Evolutionary conservation across 2,888 invertebrate species (phyloP).

Genomic region (Marasmarcha lunaedactyla): DNA sequence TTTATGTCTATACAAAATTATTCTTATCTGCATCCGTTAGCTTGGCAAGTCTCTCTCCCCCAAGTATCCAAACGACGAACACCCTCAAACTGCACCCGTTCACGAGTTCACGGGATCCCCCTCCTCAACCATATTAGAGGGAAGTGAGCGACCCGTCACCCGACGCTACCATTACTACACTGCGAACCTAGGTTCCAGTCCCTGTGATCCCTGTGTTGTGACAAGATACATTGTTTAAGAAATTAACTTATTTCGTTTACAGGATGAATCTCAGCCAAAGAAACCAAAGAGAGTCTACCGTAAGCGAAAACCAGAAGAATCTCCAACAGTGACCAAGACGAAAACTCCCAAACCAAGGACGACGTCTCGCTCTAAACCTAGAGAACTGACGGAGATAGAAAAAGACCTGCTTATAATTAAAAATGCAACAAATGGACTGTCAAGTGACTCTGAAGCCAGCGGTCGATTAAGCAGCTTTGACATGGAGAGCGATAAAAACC

Average conservation of each 20-base stretch:
- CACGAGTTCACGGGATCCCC: too few species aligned
- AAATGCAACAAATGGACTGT: constrained; percentile 39
- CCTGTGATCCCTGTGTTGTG: too few species aligned
- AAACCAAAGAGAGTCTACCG: constrained; percentile 37
- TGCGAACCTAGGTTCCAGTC: too few species aligned
- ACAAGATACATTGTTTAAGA: too few species aligned
- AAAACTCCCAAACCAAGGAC: constrained; percentile 30
- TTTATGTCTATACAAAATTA: too few species aligned
- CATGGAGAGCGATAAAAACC: constrained; percentile 21
- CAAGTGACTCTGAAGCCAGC: constrained; percentile 38
- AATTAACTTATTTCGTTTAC: constrained; percentile 14
- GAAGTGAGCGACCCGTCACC: too few species aligned
- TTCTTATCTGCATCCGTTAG: too few species aligned
- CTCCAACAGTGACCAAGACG: constrained; percentile 29
- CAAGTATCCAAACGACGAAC: too few species aligned
- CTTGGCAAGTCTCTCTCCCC: too few species aligned
- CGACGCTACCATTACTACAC: too few species aligned
- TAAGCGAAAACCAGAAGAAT: constrained; percentile 42
- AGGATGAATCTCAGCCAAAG: constrained; percentile 48
- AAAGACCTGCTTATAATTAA: constrained; percentile 54
- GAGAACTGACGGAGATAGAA: constrained; percentile 51
- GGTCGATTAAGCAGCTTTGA: constrained; percentile 25
- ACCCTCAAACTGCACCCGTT: too few species aligned
- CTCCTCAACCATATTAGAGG: too few species aligned
- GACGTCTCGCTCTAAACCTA: constrained; percentile 37